Percentiles rank a stretch among this genome's conserved stretches.
phyloP scores from a whole-genome alignment of 1,140 invertebrate species.

The Bombus pascuorum region DNA sequence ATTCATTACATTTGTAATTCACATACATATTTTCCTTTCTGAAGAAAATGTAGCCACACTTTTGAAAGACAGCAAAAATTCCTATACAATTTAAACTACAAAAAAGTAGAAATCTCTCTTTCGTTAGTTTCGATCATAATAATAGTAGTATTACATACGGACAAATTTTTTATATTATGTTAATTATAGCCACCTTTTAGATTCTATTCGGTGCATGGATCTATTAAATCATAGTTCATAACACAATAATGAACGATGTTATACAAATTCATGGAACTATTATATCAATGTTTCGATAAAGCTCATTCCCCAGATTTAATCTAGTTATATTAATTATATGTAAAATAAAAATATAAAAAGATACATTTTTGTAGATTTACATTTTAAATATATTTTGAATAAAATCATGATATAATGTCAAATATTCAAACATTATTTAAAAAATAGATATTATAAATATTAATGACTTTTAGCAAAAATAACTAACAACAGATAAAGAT shows the following conservation, averaged over 20 bases:
- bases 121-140: not conserved
- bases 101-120: not conserved
- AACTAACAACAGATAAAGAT: not conserved
- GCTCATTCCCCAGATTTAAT: slow-evolving; percentile 2
- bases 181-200: not conserved
- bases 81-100: slow-evolving; percentile 2
- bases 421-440: not conserved
- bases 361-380: not conserved
- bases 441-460: not conserved
- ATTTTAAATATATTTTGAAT: not conserved
- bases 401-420: not conserved
- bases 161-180: not conserved
- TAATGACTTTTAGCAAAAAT: not conserved
- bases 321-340: not conserved
- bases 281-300: not conserved
- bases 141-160: not conserved
- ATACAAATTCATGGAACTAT: not conserved
- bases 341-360: not conserved
- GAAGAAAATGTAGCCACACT: slow-evolving; percentile 17
- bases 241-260: not conserved
- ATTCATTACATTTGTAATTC: slow-evolving; percentile 23
- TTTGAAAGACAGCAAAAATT: slow-evolving; percentile 32
- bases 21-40: slow-evolving; percentile 19
- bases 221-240: not conserved
- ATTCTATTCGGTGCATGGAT: not conserved